Base-by-base conservation (phyloP, 2,113 vertebrate genomes). In the Scolopax mira region DNA sequence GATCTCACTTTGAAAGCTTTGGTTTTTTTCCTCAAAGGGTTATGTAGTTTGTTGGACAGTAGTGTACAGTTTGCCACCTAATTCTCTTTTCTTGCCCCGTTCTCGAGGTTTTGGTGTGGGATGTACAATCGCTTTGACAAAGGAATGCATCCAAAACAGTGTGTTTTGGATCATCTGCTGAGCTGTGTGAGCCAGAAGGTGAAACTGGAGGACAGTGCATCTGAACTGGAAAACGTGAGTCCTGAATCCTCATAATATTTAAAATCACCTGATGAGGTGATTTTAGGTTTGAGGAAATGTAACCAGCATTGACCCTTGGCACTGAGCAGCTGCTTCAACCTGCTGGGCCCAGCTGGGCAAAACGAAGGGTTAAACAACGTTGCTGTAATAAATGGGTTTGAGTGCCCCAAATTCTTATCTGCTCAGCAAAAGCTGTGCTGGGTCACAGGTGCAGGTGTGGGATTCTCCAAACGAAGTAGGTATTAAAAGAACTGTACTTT, bases 111-210 rank as follows among this genome's bases (percentile, higher is more conserved):
- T 90, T 99, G 98, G 98, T 98, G 98, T 91, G 98, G 97, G 46
- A 98, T 98, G 98, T 98, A 98, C 87, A 98, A 98, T 37, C 96
- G 97, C 46, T 98, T 98, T 71, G 98, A 98, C 90, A 98, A 97
- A 93, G 98, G 98, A 33, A 97, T 98, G 95, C 98, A 99, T 46
- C 98, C 98, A 6, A 98, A 98, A 30, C 98, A 99, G 81, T 95
- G 95, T 19, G 90, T 98, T 4, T 48, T 98, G 96, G 97, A 98
- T 19, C 95, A 94, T 28, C 96, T 99, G 75, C 97, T 98, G 8
- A 74, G 94, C 78, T 97, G 97, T 62, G 14, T 87, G 16, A 97
- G 95, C 88, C 97, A 97, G 16, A 98, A 97, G 93, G 9, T 51
- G 54, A 89, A 97, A 11, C 94, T 98, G 73, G 97, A 98, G 92